These are phyloP conservation scores for Carcina quercana DNA, from an alignment of 2,888 invertebrate genomes.

Conservation along the genomic window DNA sequence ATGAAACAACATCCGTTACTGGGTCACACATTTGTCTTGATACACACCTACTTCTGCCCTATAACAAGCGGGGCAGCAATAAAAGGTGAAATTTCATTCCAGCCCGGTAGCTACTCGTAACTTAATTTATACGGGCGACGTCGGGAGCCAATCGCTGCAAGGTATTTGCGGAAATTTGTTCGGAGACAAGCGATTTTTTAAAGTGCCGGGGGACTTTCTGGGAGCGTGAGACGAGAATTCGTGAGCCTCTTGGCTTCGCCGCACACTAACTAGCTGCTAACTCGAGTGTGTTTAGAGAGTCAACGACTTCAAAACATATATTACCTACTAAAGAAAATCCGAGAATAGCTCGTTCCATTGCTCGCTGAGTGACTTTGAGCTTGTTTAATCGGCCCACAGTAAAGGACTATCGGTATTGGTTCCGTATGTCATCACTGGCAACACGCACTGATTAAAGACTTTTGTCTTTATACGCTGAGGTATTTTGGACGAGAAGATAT, in stretches of 20 bases:
- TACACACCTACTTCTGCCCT: neutral
- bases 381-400: no score
- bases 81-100: slow-evolving; percentile 32
- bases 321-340: no score
- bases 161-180: slow-evolving; percentile 50
- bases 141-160: slow-evolving; percentile 40
- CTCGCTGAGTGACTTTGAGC: no score
- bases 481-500: no score
- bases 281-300: neutral
- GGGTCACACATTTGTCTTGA: neutral
- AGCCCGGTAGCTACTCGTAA: slow-evolving; percentile 41
- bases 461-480: no score
- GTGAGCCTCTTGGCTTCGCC: slow-evolving; percentile 22
- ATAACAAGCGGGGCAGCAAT: slow-evolving; percentile 10
- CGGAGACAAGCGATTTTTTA: slow-evolving; percentile 46
- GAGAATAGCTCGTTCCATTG: no score
- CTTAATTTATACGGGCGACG: slow-evolving; percentile 47
- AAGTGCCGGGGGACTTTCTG: slow-evolving; percentile 26
- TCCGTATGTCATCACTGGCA: no score
- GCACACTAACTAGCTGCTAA: slow-evolving; percentile 24
- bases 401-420: no score
- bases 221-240: slow-evolving; percentile 47
- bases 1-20: slow-evolving; percentile 12
- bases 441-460: no score
- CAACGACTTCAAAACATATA: neutral